Base-by-base conservation (phyloP, 2,113 vertebrate genomes). In the Excalfactoria chinensis region DNA sequence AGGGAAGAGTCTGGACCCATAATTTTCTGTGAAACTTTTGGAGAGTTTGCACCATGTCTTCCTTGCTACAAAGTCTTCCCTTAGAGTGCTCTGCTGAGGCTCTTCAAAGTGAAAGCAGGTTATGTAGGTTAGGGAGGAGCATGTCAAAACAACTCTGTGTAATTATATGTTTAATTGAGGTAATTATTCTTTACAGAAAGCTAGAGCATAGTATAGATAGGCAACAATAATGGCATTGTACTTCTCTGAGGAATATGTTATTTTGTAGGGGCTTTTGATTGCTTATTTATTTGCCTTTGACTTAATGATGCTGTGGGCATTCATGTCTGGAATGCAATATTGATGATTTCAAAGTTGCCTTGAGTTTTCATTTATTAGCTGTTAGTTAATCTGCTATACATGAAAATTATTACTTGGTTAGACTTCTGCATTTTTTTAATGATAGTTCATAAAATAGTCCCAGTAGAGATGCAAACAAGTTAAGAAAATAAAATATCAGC, bases 101-200 rank as follows among this genome's bases (percentile, higher is more conserved):
- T 85, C 59, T 82, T 72, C 74, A 83, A 85, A 95, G 85, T 91
- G 89, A 87, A 93, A 95, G 91, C 93, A 76, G 44, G 85, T 91
- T 95, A 76, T 95, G 82, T 93, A 79, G 93, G 94, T 93, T 95
- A 82, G 59, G 71, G 70, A 87, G 91, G 95, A 93, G 91, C 87
- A 78, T 87, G 89, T 93, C 71, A 85, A 95, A 95, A 90, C 90
- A 96, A 58, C 70, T 80, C 60, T 4, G 0, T 69, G 41, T 95
- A 96, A 94, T 95, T 93, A 90, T 0, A 84, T 51, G 84, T 90
- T 95, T 1, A 4, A 40, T n/a, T 77, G 69, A 71, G 48, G 73
- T 90, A 79, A 94, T 94, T 89, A 81, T 11, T 85, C 85, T 93
- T 93, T 93, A 87, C 68, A 75, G 88, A 90, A 81, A 90, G 88